Evolutionary conservation across 1,140 invertebrate species (phyloP), one percentile per base, ranked within the genome.

Genomic region (Brachionus rotundiformis): DNA sequence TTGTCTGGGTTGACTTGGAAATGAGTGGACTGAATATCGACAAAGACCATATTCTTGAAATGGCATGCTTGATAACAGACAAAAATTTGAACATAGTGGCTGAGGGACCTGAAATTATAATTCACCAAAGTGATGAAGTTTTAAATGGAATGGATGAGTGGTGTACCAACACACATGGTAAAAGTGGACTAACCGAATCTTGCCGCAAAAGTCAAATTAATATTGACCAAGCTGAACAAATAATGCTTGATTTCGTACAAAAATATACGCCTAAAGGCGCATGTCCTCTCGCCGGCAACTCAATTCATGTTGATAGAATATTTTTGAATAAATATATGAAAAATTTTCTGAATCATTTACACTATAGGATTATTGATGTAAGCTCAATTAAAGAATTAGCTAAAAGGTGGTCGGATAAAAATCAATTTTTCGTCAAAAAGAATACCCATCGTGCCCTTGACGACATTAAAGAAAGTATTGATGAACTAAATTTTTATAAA

Each of bases 331-430:
- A 85, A 83, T 86, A 87, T 82, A 88, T 88, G 87, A 87, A 87
- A 10, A 68, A 83, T 4, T 86, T 88, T 36, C 83, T 93, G 85
- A 85, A 92, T 10, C 93, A 95, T 87, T 89, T 98, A 79, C 94
- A 98, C 88, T 97, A 98, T 88, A 91, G 95, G 85, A 92, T 95
- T 25, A 92, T 98, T 73, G 96, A 98, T 91, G 95, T 97, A 3
- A 94, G 93, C 36, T 91, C 92, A 2, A 88, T 98, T 1, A 97
- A 96, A 87, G 95, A 97, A 89, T 85, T 98, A 25, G 88, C 87
- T 59, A 90, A 87, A 90, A 90, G 87, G 84, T 82, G 83, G 83
- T 54, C 61, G 16, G 33, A 68, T 36, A 31, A 68, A 19, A 68
- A 39, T 25, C 5, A 63, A 1, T 36, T 49, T 31, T 54, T 44